Conservation (phyloP, 2,113 vertebrate genomes). For the Microcebus ravelobensis region DNA sequence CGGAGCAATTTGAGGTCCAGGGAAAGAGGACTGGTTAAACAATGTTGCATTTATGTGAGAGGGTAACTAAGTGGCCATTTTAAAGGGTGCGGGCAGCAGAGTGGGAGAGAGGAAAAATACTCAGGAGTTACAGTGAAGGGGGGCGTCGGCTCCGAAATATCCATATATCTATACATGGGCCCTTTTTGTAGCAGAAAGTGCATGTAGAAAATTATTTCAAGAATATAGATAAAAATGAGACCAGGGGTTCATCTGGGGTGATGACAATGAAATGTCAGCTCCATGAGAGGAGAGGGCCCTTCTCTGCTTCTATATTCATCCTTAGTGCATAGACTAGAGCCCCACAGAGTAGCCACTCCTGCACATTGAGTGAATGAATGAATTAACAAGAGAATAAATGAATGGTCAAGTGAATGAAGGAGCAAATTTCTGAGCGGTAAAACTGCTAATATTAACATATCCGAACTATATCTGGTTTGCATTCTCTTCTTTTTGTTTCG, state of each 20-base stretch:
- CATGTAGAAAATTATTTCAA: not conserved
- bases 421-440: not conserved
- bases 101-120: not conserved
- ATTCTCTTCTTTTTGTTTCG: not conserved
- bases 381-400: not conserved
- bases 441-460: too few species aligned
- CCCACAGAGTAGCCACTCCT: not conserved
- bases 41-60: not conserved
- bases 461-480: not conserved
- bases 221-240: not conserved
- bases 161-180: fast-evolving
- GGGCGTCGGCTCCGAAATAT: not conserved
- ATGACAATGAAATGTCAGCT: not conserved
- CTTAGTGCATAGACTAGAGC: not conserved
- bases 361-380: not conserved
- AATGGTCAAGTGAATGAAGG: not conserved
- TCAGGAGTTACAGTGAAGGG: too few species aligned
- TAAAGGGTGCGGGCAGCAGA: not conserved
- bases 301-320: not conserved
- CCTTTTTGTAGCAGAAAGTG: not conserved
- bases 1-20: not conserved
- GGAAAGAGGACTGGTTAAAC: not conserved
- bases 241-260: fast-evolving
- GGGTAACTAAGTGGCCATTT: not conserved
- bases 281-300: not conserved